Conservation (phyloP, 2,797 vertebrate genomes). For the Scolopax rusticola region DNA sequence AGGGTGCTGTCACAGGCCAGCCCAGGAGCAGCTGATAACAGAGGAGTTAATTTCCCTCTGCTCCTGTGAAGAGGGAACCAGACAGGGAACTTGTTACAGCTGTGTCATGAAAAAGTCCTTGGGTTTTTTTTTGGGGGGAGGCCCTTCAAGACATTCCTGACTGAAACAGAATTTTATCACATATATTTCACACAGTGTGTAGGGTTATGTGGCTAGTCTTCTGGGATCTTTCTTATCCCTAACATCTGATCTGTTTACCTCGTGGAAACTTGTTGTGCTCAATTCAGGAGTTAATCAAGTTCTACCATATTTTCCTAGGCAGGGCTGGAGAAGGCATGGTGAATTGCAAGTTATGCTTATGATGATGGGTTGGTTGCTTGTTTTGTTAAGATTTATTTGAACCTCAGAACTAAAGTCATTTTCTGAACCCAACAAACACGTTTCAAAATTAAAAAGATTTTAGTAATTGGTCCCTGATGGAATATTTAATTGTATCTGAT, state of each 20-base stretch:
- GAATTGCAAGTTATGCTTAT: neutral
- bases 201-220: neutral
- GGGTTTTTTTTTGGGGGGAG: neutral
- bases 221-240: neutral
- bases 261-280: neutral
- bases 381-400: neutral
- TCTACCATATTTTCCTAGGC: neutral
- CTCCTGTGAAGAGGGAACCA: neutral
- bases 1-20: too few relatives aligned
- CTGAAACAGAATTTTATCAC: neutral
- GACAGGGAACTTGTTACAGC: neutral
- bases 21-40: neutral
- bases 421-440: neutral
- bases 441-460: neutral
- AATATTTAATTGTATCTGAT: neutral
- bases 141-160: neutral
- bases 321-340: neutral
- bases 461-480: neutral
- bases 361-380: neutral
- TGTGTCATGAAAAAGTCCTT: neutral
- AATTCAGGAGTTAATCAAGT: neutral
- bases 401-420: neutral
- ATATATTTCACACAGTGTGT: neutral
- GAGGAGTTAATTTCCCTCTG: neutral
- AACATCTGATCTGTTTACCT: neutral